A percentile compares a stretch with the other conserved stretches of the same genome.
Conservation (phyloP, 2,113 vertebrate genomes). For the Paraplagusia blochii region DNA sequence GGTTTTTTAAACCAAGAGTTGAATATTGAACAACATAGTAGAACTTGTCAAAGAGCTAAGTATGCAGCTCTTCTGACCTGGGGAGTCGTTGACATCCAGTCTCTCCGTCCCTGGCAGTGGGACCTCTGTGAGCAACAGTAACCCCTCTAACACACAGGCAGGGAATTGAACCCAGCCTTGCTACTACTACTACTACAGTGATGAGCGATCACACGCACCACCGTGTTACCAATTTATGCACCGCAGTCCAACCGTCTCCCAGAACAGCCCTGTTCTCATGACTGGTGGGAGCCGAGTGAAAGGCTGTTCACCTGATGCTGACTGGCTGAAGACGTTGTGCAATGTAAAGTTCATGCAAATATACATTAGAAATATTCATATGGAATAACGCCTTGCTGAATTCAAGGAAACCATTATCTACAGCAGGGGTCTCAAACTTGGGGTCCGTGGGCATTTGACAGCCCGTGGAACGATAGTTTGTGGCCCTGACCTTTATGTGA, state of each 20-base stretch:
- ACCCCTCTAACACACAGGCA: constrained; percentile 62
- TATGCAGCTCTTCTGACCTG: not conserved
- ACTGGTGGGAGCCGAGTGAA: constrained; percentile 46
- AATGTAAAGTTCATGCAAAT: constrained; percentile 17
- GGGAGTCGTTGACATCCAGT: constrained; percentile 31
- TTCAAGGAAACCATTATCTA: no score
- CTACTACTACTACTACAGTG: constrained; percentile 66
- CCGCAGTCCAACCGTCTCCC: constrained; percentile 68
- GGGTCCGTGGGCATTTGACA: no score
- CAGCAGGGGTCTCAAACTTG: no score
- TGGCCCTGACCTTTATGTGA: no score
- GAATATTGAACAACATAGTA: no score
- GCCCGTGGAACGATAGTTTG: no score
- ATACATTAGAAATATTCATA: constrained; percentile 28
- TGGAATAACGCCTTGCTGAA: not conserved
- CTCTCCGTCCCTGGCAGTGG: constrained; percentile 52
- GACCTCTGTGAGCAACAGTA: constrained; percentile 35
- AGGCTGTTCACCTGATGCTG: not conserved
- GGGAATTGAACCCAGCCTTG: constrained; percentile 74
- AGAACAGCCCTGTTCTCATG: constrained; percentile 59
- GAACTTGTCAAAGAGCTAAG: no score
- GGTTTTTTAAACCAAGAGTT: no score
- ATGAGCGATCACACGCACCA: constrained; percentile 75
- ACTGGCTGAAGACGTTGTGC: constrained; percentile 41
- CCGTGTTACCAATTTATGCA: constrained; percentile 73